A percentile compares a stretch with the other conserved stretches of the same genome.
phyloP scores from a whole-genome alignment of 1,140 invertebrate species.

The Drosophila murphyi region DNA sequence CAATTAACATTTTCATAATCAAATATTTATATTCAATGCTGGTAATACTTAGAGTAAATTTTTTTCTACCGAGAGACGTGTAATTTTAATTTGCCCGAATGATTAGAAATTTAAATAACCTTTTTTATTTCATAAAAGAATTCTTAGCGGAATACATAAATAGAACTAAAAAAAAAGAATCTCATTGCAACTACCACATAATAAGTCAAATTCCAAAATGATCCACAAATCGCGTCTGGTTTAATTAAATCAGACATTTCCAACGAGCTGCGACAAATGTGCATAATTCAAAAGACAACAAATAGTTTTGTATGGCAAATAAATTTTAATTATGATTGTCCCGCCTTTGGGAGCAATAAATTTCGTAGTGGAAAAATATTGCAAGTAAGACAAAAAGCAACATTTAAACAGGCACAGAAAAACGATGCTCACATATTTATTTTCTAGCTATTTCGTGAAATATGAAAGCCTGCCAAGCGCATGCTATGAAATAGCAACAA shows the following conservation, averaged over 20 bases:
- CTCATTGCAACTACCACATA: slow-evolving; percentile 1
- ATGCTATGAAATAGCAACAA: slow-evolving; percentile 54
- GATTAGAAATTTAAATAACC: neutral
- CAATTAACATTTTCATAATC: neutral
- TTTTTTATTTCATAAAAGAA: neutral
- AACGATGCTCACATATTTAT: slow-evolving; percentile 29
- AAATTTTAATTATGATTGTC: slow-evolving; percentile 77
- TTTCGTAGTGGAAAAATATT: slow-evolving; percentile 59
- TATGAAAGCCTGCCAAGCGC: slow-evolving; percentile 45
- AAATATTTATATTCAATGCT: too few species aligned
- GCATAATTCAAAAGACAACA: slow-evolving; percentile 58
- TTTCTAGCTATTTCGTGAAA: slow-evolving; percentile 40
- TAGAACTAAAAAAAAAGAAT: neutral
- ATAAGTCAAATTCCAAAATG: slow-evolving; percentile 12
- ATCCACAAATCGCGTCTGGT: slow-evolving; percentile 6
- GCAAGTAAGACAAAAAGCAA: slow-evolving; percentile 31
- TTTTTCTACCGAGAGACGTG: too few species aligned
- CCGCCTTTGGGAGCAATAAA: slow-evolving; percentile 73
- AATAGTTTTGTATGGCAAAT: slow-evolving; percentile 57
- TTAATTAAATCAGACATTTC: slow-evolving; percentile 34
- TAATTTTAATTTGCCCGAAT: too few species aligned
- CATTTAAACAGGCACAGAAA: slow-evolving; percentile 15
- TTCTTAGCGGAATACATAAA: neutral
- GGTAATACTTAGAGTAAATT: too few species aligned
- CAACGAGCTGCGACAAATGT: slow-evolving; percentile 60